These are phyloP conservation scores for Heteractis magnifica DNA, from an alignment of 92 coral and sea anemone species.

Conservation along the genomic window DNA sequence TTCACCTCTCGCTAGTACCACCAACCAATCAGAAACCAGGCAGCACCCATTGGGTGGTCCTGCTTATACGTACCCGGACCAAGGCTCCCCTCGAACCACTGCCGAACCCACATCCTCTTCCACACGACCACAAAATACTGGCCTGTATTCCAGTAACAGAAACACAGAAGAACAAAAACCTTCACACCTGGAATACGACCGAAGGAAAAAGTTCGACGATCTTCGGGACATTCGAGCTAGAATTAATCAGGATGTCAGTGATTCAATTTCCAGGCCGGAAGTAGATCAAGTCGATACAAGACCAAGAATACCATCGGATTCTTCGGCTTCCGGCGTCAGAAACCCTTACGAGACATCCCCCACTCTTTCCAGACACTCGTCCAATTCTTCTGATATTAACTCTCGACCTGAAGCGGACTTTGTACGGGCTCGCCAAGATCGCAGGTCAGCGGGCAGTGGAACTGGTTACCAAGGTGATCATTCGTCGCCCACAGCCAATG, in stretches of 20 bases:
- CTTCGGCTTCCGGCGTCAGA: slow-evolving; percentile 22
- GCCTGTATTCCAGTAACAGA: slow-evolving; percentile 32
- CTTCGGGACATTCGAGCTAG: slow-evolving; percentile 13
- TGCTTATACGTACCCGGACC: slow-evolving; percentile 12
- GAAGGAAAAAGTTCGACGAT: slow-evolving; percentile 17
- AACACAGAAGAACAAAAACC: slow-evolving; percentile 20
- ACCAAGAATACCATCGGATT: slow-evolving; percentile 15
- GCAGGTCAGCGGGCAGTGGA: slow-evolving; percentile 26
- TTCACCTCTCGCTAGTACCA: slow-evolving; percentile 77
- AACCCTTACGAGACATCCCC: slow-evolving; percentile 20
- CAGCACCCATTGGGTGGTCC: slow-evolving; percentile 52
- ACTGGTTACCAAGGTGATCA: slow-evolving; percentile 35
- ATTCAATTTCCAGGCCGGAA: background rate
- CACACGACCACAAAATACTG: slow-evolving; percentile 17
- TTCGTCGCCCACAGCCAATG: slow-evolving; percentile 11
- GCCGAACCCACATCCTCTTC: slow-evolving; percentile 36
- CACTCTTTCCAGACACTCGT: slow-evolving; percentile 31
- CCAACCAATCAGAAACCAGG: slow-evolving; percentile 39
- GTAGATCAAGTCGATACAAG: background rate
- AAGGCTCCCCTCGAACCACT: slow-evolving; percentile 33
- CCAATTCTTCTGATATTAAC: slow-evolving; percentile 28
- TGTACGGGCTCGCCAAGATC: slow-evolving; percentile 25
- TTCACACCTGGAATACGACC: slow-evolving; percentile 3
- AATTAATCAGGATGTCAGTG: background rate
- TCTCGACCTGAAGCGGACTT: slow-evolving; percentile 33